These are phyloP conservation scores for Ctenoplectra terminalis DNA, from an alignment of 1,140 invertebrate species.

Conservation along the genomic window DNA sequence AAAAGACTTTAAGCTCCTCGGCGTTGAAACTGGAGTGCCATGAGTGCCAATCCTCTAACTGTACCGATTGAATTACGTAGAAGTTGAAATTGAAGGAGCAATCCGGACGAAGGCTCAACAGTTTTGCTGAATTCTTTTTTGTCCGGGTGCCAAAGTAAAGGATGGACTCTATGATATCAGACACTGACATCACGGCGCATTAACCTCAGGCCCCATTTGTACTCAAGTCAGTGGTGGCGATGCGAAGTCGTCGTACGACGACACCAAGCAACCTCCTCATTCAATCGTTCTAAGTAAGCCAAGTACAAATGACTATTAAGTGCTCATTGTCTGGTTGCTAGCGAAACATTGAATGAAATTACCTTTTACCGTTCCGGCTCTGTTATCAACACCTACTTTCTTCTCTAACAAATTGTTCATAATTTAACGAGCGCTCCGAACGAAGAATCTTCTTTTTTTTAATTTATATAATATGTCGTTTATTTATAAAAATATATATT, in stretches of 20 bases:
- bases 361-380: neutral
- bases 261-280: conserved; percentile 15
- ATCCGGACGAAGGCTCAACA: neutral
- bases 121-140: conserved; percentile 17
- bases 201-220: conserved; percentile 49
- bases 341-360: conserved; percentile 40
- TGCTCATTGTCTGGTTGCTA: conserved; percentile 34
- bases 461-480: neutral
- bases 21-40: neutral
- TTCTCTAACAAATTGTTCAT: neutral
- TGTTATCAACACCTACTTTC: conserved; percentile 1
- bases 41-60: neutral
- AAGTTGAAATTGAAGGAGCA: neutral
- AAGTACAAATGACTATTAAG: conserved; percentile 38
- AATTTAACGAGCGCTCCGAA: neutral
- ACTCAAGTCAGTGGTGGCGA: conserved; percentile 30
- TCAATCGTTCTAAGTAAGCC: conserved; percentile 50
- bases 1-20: neutral
- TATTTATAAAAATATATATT: too few species aligned
- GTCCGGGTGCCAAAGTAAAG: conserved; percentile 8
- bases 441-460: neutral
- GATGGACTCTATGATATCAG: conserved; percentile 28
- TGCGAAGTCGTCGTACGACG: conserved; percentile 46
- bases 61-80: neutral
- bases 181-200: conserved; percentile 43